Evolutionary conservation across 2,113 vertebrate species (phyloP).

Genomic region (Brachyhypopomus occidentalis): DNA sequence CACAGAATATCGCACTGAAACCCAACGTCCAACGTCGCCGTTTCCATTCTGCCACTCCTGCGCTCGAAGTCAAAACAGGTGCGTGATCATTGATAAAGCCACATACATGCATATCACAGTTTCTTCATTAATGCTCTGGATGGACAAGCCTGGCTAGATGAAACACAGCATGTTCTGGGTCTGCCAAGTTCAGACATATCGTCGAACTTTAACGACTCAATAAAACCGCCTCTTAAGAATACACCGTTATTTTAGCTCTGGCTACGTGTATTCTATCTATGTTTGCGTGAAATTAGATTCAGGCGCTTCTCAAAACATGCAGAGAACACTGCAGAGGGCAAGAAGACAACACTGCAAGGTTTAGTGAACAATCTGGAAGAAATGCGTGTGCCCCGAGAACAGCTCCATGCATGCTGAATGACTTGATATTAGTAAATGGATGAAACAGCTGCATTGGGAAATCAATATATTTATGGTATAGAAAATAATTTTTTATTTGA

Average conservation of each 20-base stretch:
- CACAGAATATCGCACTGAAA: background rate
- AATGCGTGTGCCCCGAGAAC: background rate
- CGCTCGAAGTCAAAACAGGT: too few species aligned
- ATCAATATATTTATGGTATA: constrained; percentile 30
- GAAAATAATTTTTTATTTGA: constrained; percentile 33
- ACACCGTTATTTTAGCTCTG: background rate
- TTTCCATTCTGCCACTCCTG: too few species aligned
- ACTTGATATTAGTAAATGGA: background rate
- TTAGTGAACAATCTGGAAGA: background rate
- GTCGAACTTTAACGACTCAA: background rate
- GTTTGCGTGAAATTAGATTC: background rate
- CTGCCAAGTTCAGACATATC: background rate
- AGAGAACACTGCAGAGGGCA: background rate
- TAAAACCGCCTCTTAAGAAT: background rate
- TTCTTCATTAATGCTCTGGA: background rate
- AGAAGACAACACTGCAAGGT: background rate
- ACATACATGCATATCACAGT: too few species aligned
- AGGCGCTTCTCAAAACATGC: background rate
- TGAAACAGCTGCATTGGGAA: background rate
- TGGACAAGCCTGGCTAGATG: background rate
- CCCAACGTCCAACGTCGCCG: background rate
- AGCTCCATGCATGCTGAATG: background rate
- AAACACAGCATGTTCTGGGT: background rate
- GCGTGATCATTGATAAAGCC: too few species aligned
- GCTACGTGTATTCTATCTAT: background rate